Evolutionary conservation across 1,140 invertebrate species (phyloP), one percentile per base, ranked within the genome.

Genomic region (Drosophila mauritiana): DNA sequence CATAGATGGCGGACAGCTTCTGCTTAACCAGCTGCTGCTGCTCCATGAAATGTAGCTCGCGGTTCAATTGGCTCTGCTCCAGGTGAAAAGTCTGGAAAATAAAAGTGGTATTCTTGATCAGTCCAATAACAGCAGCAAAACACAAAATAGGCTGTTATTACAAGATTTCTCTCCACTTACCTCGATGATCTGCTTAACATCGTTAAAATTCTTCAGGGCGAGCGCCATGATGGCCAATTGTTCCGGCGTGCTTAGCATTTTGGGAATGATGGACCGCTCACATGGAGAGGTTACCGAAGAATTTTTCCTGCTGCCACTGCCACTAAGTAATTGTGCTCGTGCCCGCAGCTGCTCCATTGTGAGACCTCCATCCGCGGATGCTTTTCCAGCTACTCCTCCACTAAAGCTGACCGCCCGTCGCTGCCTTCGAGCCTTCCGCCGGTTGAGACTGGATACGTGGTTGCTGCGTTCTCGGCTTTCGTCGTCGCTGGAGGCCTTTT

Each of bases 21-120:
- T 82, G 82, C 58, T 92, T 93, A 8, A 93, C 84, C 4, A 92
- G 74, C 37, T 92, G 82, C 34, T 93, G 78, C 64, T 93, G 91
- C 76, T 93, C 92, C 51, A 92, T 91, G 54, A 92, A 93, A 17
- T 89, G 59, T 4, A 94, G 78, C 68, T 93, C 92, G 11, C 89
- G 70, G n/a, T 91, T 91, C 0, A 93, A 34, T 55, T 84, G 61
- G 12, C 88, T 91, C 8, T 93, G 76, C 65, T 93, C 69, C 42
- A 94, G 62, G 52, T 92, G 84, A 58, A 93, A 94, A 17, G 93
- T 93, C 93, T 94, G 75, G 1, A 17, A 40, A 37, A 27, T 0
- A 27, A 6, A 27, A 27, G 7, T 27, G 27, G 27, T 27, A 1
- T 27, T 7, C 7, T 31, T 6, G 27, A 31, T 31, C 8, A 7